phyloP scores from a whole-genome alignment of 1,140 invertebrate species.

The Drosophila murphyi region DNA sequence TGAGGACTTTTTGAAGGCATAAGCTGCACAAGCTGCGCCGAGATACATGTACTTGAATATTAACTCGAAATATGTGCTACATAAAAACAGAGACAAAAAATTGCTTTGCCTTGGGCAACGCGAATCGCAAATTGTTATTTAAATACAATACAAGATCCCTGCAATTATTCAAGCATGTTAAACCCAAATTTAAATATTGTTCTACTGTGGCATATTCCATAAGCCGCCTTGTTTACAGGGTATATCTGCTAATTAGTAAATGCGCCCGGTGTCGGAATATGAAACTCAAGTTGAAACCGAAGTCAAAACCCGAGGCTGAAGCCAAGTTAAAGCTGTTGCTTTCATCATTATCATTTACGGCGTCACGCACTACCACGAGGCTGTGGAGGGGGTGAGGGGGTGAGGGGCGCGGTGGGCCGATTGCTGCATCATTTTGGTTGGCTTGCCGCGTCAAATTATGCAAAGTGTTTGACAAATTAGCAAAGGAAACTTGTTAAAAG shows the following conservation, averaged over 20 bases:
- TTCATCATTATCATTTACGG: conserved; percentile 19
- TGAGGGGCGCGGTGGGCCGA: background rate
- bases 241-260: background rate
- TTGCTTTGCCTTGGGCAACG: too few relatives aligned
- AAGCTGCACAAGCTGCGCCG: too few relatives aligned
- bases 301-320: background rate
- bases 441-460: conserved; percentile 68
- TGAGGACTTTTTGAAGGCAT: too few relatives aligned
- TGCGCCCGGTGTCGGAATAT: background rate
- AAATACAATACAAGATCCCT: too few relatives aligned
- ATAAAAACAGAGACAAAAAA: too few relatives aligned
- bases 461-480: conserved; percentile 83
- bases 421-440: conserved; percentile 21
- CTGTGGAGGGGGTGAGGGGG: background rate
- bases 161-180: too few relatives aligned
- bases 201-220: background rate
- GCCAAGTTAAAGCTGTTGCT: background rate
- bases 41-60: too few relatives aligned
- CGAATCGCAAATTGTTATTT: too few relatives aligned
- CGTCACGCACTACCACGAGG: conserved; percentile 8
- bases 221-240: background rate
- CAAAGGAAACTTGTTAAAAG: conserved; percentile 81
- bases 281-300: background rate
- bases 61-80: too few relatives aligned
- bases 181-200: background rate